Base-by-base conservation (phyloP, 2,113 vertebrate genomes). In the Poicephalus gulielmi region DNA sequence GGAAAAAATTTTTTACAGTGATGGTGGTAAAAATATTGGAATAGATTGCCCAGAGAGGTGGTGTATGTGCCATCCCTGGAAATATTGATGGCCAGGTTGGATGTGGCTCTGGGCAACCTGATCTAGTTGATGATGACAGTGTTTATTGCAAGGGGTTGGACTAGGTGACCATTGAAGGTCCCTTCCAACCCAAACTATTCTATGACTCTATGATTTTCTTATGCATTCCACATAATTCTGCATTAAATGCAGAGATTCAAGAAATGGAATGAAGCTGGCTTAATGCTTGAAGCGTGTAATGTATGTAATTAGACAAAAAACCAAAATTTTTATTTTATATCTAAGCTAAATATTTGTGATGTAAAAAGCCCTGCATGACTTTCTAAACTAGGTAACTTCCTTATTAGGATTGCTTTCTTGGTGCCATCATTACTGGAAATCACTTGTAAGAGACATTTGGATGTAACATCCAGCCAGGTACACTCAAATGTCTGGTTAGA, bases 191-290 rank as follows among this genome's bases (percentile, higher is more conserved):
- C 20, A 23, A 59, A 35, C 33, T 59, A 23, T 35, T n/a, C 33
- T 59, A 24, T 59, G 57, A n/a, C 33, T 57, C 55, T 35, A 59
- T 24, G 57, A 37, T 44, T 66, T 70, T 81, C 76, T 85, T 68
- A 69, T 46, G 20, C 68, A 25, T 84, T 88, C 75, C 74, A 68
- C 24, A 22, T 33, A 75, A 13, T n/a, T 89, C 20, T 92, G 88
- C 76, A 83, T 88, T 92, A 92, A 71, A 62, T 62, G 37, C 24
- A 68, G 57, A 71, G 64, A 75, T 68, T 88, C 47, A 37, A 86
- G 39, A 86, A 86, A 63, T 41, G 23, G 92, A 74, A 95, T 83
- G 75, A 94, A 88, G 50, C 69, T 96, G 83, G 83, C 46, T 90
- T 62, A 70, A 46, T 55, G 44, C 68, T 91, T 43, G 70, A 92